Evolutionary conservation across 2,888 invertebrate species (phyloP), one percentile per base, ranked within the genome.

Genomic region (Chaetogeoica ovagalla): DNA sequence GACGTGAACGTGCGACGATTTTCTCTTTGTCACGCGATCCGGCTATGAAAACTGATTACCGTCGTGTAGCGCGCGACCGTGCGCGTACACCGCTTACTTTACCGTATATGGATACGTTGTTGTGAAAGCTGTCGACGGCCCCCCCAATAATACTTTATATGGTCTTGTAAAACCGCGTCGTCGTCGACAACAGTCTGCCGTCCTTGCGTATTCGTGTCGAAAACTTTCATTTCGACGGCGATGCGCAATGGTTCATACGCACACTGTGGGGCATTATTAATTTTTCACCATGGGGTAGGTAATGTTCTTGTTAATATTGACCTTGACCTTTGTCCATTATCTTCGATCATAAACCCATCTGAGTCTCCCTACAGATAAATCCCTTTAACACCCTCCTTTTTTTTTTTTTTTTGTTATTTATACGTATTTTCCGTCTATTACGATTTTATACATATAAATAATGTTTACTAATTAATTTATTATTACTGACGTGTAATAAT

Each of bases 261-360:
- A 43, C 43, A 21, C 13, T 30, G 11, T 19, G 23, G 0, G 9
- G 37, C 11, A 15, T 65, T 79, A 79, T 71, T 79, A 71, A 79
- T 79, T 79, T 79, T 76, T 55, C 0, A 6, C 0, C 52, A 19
- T 60, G 37, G 77, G 62, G 60, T 69, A 52, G 37, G 37, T 62
- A 77, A 52, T 9, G 43, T 43, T 39, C 60, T 59, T 17, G 39
- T 71, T n/a, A 79, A 79, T 63, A 79, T 71, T 79, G 79, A 79
- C 79, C 79, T 79, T 79, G 71, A 79, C 79, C 79, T 55, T 63
- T 57, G 55, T 74, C 39, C 60, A 8, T 60, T 11, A 2, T 30
- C 30, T 43, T 9, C 48, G 3, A 11, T 48, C 48, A 13, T 48
- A 48, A 48, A 48, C 48, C 48, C 13, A 13, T 48, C 9, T 3